Evolutionary conservation across 37 sponge, comb jelly and placozoan genomes (phyloP), one percentile per base, ranked within the genome.

Genomic region (Beroe ovata): DNA sequence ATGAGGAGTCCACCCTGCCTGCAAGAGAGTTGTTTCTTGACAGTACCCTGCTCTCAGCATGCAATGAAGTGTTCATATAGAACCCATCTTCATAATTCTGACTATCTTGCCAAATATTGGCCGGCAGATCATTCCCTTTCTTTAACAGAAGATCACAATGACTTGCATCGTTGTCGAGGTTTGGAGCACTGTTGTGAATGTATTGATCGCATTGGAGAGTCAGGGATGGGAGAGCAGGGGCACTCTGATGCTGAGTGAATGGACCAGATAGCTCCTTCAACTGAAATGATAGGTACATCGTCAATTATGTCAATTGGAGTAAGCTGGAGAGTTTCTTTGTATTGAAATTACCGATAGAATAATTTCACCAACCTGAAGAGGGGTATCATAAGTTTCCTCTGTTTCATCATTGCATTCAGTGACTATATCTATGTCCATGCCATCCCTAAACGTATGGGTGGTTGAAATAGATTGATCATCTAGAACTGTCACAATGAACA

Each of bases 41-140:
- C 54, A 47, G 6, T 47, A 47, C 54, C 11, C 54, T 47, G 54
- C 54, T 47, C 54, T 66, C 69, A 33, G 69, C 69, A 66, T 66
- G 69, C 30, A 66, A 66, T 11, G 69, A 66, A 29, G 69, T 66
- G 16, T 66, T 66, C 69, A 66, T 66, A 37, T 66, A 66, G 16
- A 66, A 29, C 30, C 30, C 69, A 29, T 66, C 69, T 66, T 30
- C 69, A 30, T 34, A 66, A 32, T 66, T 66, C 8, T 29, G 36
- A 32, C 16, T 14, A 32, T 29, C 25, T 16, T 47, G 54, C 30
- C 32, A 26, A 26, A 61, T 25, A 20, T 25, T 61, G 63, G 63
- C 36, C 14, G 32, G 32, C 2, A 37, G 29, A 14, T 33, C 69
- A 66, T 25, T 29, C 8, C 35, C 69, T 34, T 66, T 66, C 36